These are phyloP conservation scores for Punctoribates punctum DNA, from an alignment of 2,888 invertebrate genomes.

Conservation along the genomic window DNA sequence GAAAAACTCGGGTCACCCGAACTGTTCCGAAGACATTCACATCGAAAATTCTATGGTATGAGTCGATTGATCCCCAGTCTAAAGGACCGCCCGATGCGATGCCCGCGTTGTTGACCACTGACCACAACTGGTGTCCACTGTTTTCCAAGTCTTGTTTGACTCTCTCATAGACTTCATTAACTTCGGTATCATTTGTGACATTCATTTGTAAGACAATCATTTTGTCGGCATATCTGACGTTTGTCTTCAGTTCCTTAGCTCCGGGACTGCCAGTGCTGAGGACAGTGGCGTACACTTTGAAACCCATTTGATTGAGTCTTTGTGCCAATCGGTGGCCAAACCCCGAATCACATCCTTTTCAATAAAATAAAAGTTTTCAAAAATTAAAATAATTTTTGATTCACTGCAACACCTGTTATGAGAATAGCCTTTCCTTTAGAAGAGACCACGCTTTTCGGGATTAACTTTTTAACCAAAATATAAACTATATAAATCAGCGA, in stretches of 20 bases:
- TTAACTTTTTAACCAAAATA: no score
- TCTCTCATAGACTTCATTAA: conserved; percentile 45
- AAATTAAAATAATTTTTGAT: no score
- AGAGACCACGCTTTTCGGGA: no score
- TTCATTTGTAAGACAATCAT: conserved; percentile 52
- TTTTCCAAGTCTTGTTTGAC: conserved; percentile 35
- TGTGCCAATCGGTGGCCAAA: conserved; percentile 41
- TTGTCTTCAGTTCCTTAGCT: neutral
- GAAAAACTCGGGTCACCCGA: conserved; percentile 51
- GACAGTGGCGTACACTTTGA: conserved; percentile 41
- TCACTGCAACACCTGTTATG: no score
- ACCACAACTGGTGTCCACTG: conserved; percentile 54
- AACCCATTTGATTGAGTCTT: conserved; percentile 29
- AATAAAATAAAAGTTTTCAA: no score
- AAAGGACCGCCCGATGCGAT: conserved; percentile 55
- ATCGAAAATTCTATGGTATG: conserved; percentile 51
- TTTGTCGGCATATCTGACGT: neutral
- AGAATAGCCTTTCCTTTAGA: no score
- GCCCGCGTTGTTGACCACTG: conserved; percentile 58
- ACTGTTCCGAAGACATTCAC: conserved; percentile 52
- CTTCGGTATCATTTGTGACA: conserved; percentile 52
- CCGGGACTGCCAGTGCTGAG: conserved; percentile 32
- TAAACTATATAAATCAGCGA: no score
- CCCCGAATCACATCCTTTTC: conserved; percentile 41
- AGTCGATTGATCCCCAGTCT: conserved; percentile 56